These are phyloP conservation scores for Tragelaphus scriptus DNA, from an alignment of 2,113 vertebrate genomes.

Conservation along the genomic window DNA sequence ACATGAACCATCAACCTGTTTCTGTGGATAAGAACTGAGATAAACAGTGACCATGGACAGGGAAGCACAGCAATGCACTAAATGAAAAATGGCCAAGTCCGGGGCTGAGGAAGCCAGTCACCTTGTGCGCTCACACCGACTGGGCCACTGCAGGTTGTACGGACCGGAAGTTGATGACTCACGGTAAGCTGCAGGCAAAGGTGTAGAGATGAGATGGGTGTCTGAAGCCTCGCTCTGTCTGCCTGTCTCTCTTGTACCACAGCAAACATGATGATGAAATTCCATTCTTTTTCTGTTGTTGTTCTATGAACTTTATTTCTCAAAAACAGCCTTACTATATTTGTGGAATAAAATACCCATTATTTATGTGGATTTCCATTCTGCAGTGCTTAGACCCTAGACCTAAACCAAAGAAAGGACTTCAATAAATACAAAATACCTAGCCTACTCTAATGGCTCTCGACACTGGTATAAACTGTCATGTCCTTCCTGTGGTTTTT, in stretches of 20 bases:
- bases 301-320: neutral
- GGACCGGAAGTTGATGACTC: neutral
- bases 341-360: neutral
- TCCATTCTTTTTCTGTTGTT: neutral
- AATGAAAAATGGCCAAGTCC: neutral
- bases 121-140: neutral
- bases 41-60: slow-evolving; percentile 39
- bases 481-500: neutral
- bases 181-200: neutral
- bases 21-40: slow-evolving; percentile 44
- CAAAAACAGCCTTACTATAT: neutral
- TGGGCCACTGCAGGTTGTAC: neutral
- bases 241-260: neutral
- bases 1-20: slow-evolving; percentile 58
- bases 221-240: neutral
- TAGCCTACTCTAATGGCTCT: neutral
- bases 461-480: neutral
- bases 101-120: neutral
- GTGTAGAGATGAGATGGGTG: too few relatives aligned
- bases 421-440: neutral
- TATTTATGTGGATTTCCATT: too few relatives aligned
- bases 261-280: neutral
- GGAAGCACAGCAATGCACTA: slow-evolving; percentile 38
- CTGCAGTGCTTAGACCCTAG: neutral
- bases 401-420: neutral